Evolutionary conservation across 1,140 invertebrate genomes (phyloP), one percentile per base, ranked within the genome.

Genomic region (Drosophila persimilis): DNA sequence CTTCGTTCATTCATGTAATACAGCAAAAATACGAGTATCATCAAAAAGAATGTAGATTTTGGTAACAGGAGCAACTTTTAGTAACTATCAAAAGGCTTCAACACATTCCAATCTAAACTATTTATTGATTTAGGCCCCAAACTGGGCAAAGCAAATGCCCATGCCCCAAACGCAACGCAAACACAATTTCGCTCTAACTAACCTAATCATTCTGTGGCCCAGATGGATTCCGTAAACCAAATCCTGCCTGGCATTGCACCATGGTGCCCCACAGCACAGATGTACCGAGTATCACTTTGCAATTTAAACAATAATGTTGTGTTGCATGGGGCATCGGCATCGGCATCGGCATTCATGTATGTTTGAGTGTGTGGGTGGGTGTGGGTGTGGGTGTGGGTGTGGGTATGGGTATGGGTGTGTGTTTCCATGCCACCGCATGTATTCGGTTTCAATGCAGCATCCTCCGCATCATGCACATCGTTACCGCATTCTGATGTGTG

Each of bases 231-330:
- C 56, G 69, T 63, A 54, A 62, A 46, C 41, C 61, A 73, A 63
- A 53, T 15, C 51, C n/a, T 2, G 31, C 31, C 15, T 47, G 35
- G 35, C 71, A 17, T 17, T 17, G 17, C 17, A 26, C 35, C 55
- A 22, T 48, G 45, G 39, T 60, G 13, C 63, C 45, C 41, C 73
- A 69, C 71, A 62, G 57, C 63, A 51, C 73, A 75, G 62, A 69
- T 76, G 75, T 5, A 39, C 35, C 35, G 35, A 39, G 35, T 77
- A 77, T 77, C 73, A 76, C 65, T 77, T 77, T 77, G 74, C 75
- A 77, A 77, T 77, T 71, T 71, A 77, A 77, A 77, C 75, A 77
- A 77, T 77, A 77, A 77, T 77, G 65, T 77, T 76, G 65, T 77
- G 52, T 52, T 70, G 58, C 17, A 39, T 39, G 35, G 66, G 54